Evolutionary conservation across 2,888 invertebrate genomes (phyloP).

Genomic region (Neoaliturus tenellus): DNA sequence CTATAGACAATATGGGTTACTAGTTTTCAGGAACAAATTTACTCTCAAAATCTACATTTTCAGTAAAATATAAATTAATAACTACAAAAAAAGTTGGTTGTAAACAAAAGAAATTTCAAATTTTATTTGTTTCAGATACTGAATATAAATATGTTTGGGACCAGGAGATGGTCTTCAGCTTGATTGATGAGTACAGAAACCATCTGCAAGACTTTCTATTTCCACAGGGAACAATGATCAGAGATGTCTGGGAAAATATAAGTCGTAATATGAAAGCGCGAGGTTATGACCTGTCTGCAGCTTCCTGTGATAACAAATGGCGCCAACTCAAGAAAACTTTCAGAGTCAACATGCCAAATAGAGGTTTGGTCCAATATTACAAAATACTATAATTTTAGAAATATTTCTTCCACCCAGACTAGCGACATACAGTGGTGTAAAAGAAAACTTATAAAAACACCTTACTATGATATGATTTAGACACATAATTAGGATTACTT

Average conservation of each 20-base stretch:
- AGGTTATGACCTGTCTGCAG: background rate
- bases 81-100: no score
- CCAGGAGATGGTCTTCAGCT: conserved; percentile 2
- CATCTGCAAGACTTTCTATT: conserved; percentile 13
- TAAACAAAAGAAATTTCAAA: no score
- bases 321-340: conserved; percentile 17
- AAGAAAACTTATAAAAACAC: no score
- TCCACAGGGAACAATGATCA: background rate
- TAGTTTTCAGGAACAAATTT: no score
- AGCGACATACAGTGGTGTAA: no score
- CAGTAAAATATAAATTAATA: no score
- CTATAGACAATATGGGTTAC: no score
- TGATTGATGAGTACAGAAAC: conserved; percentile 34
- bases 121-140: background rate
- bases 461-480: no score
- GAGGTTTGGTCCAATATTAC: background rate
- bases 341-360: background rate
- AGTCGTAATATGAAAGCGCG: background rate
- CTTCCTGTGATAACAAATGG: background rate
- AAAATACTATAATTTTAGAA: no score
- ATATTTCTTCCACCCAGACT: no score
- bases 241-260: background rate
- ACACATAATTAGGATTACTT: no score
- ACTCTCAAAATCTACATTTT: no score
- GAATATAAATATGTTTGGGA: conserved; percentile 3